Evolutionary conservation across 1,140 invertebrate species (phyloP).

Genomic region (Sycobia sp.): DNA sequence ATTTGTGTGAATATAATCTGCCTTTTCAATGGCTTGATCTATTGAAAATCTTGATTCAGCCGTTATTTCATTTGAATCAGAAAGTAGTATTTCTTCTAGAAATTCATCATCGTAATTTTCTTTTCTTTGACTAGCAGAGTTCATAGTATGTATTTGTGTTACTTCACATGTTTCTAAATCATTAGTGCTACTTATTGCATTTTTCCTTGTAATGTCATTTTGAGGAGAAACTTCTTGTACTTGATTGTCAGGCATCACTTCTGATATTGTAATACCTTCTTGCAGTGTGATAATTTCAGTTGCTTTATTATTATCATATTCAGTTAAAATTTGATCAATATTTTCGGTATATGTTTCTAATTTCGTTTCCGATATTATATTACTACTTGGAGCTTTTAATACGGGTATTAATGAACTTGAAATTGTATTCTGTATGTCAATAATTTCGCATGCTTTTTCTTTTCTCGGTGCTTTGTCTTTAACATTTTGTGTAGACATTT

Average conservation of each 20-base stretch:
- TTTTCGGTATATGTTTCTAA: not conserved
- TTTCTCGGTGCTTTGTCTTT: constrained; percentile 30
- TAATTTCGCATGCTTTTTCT: constrained; percentile 55
- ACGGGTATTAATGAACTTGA: constrained; percentile 31
- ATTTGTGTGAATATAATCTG: too few relatives aligned
- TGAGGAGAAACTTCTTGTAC: not conserved
- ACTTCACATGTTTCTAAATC: constrained; percentile 47
- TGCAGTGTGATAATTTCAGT: constrained; percentile 27
- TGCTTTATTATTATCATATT: constrained; percentile 28
- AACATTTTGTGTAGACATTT: not conserved
- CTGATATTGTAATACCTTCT: not conserved
- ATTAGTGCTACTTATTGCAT: constrained; percentile 33
- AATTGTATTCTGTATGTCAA: constrained; percentile 51
- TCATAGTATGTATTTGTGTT: constrained; percentile 57
- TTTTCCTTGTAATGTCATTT: not conserved
- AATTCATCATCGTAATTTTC: constrained; percentile 47
- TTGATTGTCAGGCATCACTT: too few relatives aligned
- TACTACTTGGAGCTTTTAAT: constrained; percentile 29
- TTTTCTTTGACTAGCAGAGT: constrained; percentile 61
- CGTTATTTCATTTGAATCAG: not conserved
- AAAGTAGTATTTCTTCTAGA: constrained; percentile 29
- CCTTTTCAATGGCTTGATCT: too few relatives aligned
- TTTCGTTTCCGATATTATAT: constrained; percentile 30
- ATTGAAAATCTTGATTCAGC: too few relatives aligned
- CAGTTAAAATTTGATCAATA: constrained; percentile 5